These are phyloP conservation scores for Acanthaster planci DNA, from an alignment of 35 echinoderm and acorn worm species.

Conservation along the genomic window DNA sequence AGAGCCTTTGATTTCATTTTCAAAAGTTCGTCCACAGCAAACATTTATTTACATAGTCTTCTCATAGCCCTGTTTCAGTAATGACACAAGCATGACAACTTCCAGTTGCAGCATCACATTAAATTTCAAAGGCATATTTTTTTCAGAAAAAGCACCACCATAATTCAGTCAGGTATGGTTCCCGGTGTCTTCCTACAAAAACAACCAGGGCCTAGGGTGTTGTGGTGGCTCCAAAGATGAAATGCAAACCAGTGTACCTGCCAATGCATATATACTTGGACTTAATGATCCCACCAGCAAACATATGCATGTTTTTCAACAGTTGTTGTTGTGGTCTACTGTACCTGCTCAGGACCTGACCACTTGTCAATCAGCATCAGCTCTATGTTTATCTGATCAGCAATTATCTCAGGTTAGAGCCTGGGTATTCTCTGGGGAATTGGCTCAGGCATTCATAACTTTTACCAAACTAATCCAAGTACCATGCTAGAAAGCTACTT, in stretches of 20 bases:
- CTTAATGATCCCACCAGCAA: slow-evolving; percentile 9
- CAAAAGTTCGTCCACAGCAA: no score
- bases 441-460: not conserved
- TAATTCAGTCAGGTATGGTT: no score
- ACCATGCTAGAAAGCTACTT: not conserved
- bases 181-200: no score
- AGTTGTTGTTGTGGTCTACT: not conserved
- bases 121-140: no score
- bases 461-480: not conserved
- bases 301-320: slow-evolving; percentile 9
- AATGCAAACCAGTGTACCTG: not conserved
- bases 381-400: not conserved
- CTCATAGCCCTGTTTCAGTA: no score
- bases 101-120: no score
- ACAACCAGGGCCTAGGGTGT: not conserved
- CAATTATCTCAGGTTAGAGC: slow-evolving; percentile 14
- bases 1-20: no score
- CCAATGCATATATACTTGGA: slow-evolving; percentile 25
- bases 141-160: no score
- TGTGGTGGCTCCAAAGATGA: slow-evolving; percentile 22
- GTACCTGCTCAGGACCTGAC: not conserved
- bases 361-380: slow-evolving; percentile 5
- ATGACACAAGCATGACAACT: no score
- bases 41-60: no score
- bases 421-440: not conserved